Base-by-base conservation (phyloP, 2,888 invertebrate species). In the Lamellibrachia columna region DNA sequence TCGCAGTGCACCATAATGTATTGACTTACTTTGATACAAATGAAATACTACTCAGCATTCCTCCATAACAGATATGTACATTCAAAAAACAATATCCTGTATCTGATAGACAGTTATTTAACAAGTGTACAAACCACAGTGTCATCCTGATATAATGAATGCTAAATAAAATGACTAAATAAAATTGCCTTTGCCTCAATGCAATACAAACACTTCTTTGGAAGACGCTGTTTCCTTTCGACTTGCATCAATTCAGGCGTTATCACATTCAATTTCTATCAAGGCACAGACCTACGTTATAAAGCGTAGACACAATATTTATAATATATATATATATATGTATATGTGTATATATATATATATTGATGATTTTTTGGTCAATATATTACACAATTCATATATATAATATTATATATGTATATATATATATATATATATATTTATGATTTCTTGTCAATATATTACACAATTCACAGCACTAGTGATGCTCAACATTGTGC, bases 301-400 rank as follows among this genome's bases (percentile, higher is more conserved):
- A 75, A n/a, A 75, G 75, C 22, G 15, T 22, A 75, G n/a, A 22
- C 75, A 75, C 75, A 75, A 22, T 75, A 75, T 22, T 22, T 22
- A 28, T 91, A n/a, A 91, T 91, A 52, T 52, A 22, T 40, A 7
- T 91, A 3, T 11, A 91, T 91, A 91, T 91, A 28, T 91, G 2
- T 91, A 90, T 90, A 1, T 90, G 1, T 90, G 1, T 90, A 90
- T 90, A 90, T 90, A 90, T 90, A 28, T 28, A 40, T 40, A 40
- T 40, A 40, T 40, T 40, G 40, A 40, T 40, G 40, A 40, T 40
- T 40, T 40, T 1, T 40, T 90, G 1, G 1, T n/a, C 15, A 22
- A 90, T n/a, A 90, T 90, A 90, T 90, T 90, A n/a, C n/a, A 90
- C n/a, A 22, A n/a, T 91, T 15, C 53, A 91, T 90, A 90, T 90